These are phyloP conservation scores for Ceriagrion tenellum DNA, from an alignment of 2,888 invertebrate genomes.

Conservation along the genomic window DNA sequence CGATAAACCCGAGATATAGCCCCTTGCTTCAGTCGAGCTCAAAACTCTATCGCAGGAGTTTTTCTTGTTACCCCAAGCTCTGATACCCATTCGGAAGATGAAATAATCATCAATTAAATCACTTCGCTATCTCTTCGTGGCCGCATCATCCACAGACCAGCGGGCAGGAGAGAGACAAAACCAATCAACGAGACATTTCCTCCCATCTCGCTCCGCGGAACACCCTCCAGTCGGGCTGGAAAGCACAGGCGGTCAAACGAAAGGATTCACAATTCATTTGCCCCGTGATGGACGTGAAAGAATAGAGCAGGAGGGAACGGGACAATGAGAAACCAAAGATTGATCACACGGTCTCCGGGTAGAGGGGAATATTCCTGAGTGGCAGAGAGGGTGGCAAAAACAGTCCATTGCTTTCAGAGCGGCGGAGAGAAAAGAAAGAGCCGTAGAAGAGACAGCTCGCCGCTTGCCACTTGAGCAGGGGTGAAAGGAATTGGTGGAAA, in stretches of 20 bases:
- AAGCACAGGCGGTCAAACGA: neutral
- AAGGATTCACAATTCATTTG: conserved; percentile 16
- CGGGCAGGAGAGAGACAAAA: neutral
- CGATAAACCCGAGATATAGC: neutral
- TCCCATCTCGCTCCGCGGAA: neutral
- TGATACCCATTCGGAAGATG: neutral
- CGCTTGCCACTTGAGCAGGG: conserved; percentile 40
- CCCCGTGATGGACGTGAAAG: neutral
- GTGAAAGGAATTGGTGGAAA: neutral
- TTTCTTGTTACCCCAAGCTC: neutral
- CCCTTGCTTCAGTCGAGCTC: neutral
- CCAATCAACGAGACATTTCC: neutral
- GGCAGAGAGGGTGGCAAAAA: conserved; percentile 2
- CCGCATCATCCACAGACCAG: conserved; percentile 15
- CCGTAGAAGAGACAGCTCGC: neutral
- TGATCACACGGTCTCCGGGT: neutral
- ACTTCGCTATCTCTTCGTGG: neutral
- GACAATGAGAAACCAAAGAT: conserved; percentile 5
- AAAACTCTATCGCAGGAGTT: neutral
- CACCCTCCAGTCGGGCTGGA: neutral
- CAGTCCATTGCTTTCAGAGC: conserved; percentile 47
- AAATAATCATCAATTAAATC: conserved; percentile 32
- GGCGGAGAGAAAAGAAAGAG: neutral
- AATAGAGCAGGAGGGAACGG: neutral
- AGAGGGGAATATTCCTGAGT: neutral